Evolutionary conservation across 2,113 vertebrate genomes (phyloP).

Genomic region (Porphyrio hochstetteri): DNA sequence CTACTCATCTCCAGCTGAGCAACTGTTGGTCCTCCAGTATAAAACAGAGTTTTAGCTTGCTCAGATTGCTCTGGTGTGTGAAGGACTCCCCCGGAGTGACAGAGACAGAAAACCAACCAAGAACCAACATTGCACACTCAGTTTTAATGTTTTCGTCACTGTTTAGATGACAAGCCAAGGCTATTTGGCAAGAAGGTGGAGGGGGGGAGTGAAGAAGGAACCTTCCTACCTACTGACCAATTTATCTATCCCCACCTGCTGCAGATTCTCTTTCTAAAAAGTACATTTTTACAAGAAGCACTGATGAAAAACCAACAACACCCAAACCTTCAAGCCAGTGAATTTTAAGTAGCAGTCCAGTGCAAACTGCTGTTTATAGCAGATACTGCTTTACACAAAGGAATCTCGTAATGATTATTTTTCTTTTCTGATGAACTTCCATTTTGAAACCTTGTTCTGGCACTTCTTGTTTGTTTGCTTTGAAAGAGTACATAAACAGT

Average conservation of each 20-base stretch:
- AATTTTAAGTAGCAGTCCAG: neutral
- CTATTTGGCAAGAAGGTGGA: neutral
- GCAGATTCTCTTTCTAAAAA: neutral
- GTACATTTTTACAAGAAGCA: neutral
- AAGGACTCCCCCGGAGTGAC: neutral
- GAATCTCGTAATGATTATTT: neutral
- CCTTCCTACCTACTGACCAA: neutral
- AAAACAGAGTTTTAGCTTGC: neutral
- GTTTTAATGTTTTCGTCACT: neutral
- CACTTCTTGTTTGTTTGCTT: neutral
- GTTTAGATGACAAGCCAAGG: neutral
- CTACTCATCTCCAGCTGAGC: neutral
- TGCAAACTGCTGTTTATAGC: neutral
- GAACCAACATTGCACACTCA: neutral
- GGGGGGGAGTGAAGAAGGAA: too few relatives aligned
- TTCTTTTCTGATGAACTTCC: neutral
- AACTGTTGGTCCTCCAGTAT: neutral
- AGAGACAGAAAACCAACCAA: neutral
- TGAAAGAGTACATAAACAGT: neutral
- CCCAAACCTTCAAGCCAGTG: neutral
- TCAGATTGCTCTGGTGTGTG: neutral
- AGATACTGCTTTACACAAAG: neutral
- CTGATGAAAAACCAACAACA: neutral
- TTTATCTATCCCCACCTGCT: neutral
- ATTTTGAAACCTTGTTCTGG: neutral